Evolutionary conservation across 2,113 vertebrate species (phyloP).

Genomic region (Dolichotis patagonum): DNA sequence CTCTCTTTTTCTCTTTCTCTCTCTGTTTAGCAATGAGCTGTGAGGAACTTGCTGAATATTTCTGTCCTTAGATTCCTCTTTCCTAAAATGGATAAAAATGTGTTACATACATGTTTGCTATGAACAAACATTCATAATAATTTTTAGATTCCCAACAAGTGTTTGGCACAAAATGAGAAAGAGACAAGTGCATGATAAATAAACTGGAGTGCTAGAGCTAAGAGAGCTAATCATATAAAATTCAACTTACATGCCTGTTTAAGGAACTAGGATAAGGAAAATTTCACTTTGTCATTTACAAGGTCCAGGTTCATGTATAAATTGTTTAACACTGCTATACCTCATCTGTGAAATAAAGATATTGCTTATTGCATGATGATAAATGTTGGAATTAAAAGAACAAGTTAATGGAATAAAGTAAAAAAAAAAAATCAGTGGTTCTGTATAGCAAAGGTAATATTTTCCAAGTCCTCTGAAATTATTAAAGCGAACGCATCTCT

Average conservation of each 20-base stretch:
- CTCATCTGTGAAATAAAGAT: conserved; percentile 59
- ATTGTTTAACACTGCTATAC: conserved; percentile 33
- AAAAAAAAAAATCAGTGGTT: background rate
- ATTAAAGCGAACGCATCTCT: background rate
- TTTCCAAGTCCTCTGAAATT: background rate
- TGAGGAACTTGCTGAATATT: background rate
- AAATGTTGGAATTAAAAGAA: conserved; percentile 35
- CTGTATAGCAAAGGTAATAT: background rate
- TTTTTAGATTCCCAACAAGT: background rate
- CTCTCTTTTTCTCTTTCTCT: background rate
- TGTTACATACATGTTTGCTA: background rate
- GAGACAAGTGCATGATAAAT: background rate
- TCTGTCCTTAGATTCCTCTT: background rate
- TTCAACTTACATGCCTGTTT: background rate
- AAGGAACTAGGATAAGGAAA: background rate
- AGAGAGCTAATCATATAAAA: background rate
- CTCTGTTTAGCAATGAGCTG: background rate
- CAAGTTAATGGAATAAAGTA: background rate
- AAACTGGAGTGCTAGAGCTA: background rate
- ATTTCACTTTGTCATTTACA: background rate
- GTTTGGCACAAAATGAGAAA: background rate
- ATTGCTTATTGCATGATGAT: background rate
- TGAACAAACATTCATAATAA: background rate
- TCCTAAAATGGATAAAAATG: background rate
- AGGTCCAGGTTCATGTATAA: background rate